A percentile compares a stretch with the other conserved stretches of the same genome.
phyloP scores from a whole-genome alignment of 1,140 invertebrate species.

The Scaptomyza pallida region DNA sequence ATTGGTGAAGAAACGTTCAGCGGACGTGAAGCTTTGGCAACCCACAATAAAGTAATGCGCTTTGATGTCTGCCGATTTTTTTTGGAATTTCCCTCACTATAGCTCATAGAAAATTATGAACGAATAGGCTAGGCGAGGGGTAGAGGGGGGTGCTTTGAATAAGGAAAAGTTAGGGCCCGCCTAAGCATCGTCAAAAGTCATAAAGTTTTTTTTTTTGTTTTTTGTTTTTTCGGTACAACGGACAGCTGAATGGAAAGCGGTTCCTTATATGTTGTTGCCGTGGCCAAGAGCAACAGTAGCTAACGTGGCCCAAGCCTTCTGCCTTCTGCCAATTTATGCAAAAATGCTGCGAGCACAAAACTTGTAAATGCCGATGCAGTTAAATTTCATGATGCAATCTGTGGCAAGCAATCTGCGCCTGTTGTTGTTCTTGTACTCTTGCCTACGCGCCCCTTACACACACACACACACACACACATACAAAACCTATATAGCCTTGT shows the following conservation, averaged over 20 bases:
- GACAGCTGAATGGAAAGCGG: constrained; percentile 75
- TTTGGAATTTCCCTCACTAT: constrained; percentile 6
- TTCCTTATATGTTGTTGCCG: constrained; percentile 66
- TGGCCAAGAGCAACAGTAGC: constrained; percentile 18
- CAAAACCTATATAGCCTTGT: constrained; percentile 4
- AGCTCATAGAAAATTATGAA: constrained; percentile 66
- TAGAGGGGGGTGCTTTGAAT: too few relatives aligned
- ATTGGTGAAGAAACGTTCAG: constrained; percentile 87
- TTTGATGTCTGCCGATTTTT: constrained; percentile 1
- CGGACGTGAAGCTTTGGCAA: constrained; percentile 82
- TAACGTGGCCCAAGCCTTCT: constrained; percentile 10
- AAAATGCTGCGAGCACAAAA: constrained; percentile 50
- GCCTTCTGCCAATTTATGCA: constrained; percentile 71
- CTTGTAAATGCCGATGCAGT: constrained; percentile 57
- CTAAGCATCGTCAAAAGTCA: constrained; percentile 70
- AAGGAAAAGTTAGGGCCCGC: constrained; percentile 48
- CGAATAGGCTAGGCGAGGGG: constrained; percentile 50
- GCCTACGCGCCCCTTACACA: constrained; percentile 63
- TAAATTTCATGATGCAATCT: constrained; percentile 79
- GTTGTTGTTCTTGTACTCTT: constrained; percentile 44
- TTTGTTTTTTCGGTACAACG: constrained; percentile 49
- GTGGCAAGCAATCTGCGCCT: constrained; percentile 66
- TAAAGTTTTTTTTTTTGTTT: constrained; percentile 57
- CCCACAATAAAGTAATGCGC: constrained; percentile 84
- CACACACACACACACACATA: too few relatives aligned